phyloP scores from a whole-genome alignment of 2,888 invertebrate genomes.

The Lasioglossum lativentre region DNA sequence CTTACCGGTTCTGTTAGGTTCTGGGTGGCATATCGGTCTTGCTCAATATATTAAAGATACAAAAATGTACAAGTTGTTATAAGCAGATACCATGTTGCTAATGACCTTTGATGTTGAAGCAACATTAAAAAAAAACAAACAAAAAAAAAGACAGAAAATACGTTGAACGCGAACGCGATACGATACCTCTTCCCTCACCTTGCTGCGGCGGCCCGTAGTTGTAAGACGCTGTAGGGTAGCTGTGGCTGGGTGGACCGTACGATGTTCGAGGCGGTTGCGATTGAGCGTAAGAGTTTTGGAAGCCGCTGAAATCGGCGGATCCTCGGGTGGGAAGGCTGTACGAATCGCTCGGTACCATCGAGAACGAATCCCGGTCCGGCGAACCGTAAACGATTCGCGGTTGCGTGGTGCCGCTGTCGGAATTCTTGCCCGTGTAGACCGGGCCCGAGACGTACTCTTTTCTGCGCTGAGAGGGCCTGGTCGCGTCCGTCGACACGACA shows the following conservation, averaged over 20 bases:
- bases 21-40: no score
- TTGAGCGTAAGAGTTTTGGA: slow-evolving; percentile 72
- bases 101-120: no score
- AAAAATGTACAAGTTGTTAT: no score
- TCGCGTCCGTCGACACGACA: slow-evolving; percentile 55
- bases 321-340: slow-evolving; percentile 71
- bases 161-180: slow-evolving; percentile 30
- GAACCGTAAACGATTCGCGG: slow-evolving; percentile 8
- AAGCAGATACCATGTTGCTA: no score
- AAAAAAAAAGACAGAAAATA: neutral
- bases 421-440: slow-evolving; percentile 67
- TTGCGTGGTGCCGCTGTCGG: neutral
- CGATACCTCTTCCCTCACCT: slow-evolving; percentile 80
- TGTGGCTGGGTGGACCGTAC: slow-evolving; percentile 27
- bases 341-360: slow-evolving; percentile 62
- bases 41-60: no score
- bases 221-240: slow-evolving; percentile 48
- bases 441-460: slow-evolving; percentile 76
- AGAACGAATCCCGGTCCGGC: slow-evolving; percentile 22
- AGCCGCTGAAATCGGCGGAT: slow-evolving; percentile 47
- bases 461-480: slow-evolving; percentile 65
- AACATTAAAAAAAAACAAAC: neutral
- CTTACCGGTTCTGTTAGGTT: no score
- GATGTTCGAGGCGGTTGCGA: slow-evolving; percentile 27
- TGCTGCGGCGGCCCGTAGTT: slow-evolving; percentile 71